Conservation (phyloP, 2,888 invertebrate genomes). For the Strigamia maritima region DNA sequence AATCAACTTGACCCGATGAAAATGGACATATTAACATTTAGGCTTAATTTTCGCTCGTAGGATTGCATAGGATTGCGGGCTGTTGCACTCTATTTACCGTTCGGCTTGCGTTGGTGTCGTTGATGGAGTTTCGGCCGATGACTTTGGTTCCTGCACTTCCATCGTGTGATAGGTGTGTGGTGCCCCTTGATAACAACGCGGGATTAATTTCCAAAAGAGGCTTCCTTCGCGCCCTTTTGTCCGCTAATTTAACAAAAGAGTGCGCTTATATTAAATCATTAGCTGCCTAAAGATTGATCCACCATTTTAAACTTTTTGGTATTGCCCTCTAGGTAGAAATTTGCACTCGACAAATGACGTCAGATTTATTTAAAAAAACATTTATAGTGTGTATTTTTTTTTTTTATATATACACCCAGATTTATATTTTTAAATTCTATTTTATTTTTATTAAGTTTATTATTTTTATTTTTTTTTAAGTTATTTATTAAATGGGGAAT, state of each 20-base stretch:
- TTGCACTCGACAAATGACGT: background rate
- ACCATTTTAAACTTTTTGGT: too few relatives aligned
- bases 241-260: background rate
- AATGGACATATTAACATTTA: background rate
- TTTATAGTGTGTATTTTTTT: background rate
- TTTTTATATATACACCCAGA: too few relatives aligned
- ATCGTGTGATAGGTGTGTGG: background rate
- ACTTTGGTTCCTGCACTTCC: background rate
- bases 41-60: background rate
- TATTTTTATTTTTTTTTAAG: too few relatives aligned
- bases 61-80: background rate
- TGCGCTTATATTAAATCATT: background rate
- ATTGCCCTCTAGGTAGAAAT: too few relatives aligned
- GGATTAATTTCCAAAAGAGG: background rate
- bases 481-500: background rate
- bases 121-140: background rate
- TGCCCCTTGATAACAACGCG: background rate
- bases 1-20: background rate
- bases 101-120: conserved; percentile 2
- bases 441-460: too few relatives aligned
- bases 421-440: too few relatives aligned
- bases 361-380: background rate
- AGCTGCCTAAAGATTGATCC: too few relatives aligned
- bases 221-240: background rate
- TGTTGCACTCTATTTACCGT: background rate